Conservation (phyloP, 1,140 invertebrate genomes). For the Ptiloglossa arizonensis region DNA sequence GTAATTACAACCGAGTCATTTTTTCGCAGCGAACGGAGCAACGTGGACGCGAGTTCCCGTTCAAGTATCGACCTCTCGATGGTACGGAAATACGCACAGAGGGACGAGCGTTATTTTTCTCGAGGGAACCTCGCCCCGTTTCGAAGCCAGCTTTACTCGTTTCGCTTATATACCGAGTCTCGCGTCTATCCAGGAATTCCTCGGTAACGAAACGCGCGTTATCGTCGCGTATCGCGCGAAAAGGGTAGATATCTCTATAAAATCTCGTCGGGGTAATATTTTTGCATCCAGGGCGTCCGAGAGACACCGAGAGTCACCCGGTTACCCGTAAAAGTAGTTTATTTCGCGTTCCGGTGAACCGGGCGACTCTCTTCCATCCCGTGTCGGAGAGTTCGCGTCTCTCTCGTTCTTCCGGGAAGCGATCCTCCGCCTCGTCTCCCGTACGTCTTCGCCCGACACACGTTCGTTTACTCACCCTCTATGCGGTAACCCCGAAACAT, state of each 20-base stretch:
- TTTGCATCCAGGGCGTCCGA: conserved; percentile 6
- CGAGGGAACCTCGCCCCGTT: too few relatives aligned
- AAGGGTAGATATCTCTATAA: neutral
- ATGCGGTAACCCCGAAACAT: conserved; percentile 21
- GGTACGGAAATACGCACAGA: too few relatives aligned
- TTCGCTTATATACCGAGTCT: too few relatives aligned
- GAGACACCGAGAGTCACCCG: neutral
- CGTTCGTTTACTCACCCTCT: neutral
- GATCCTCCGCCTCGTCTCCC: neutral
- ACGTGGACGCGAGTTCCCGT: too few relatives aligned
- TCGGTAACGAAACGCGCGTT: too few relatives aligned
- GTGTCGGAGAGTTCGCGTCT: neutral
- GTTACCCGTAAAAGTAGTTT: neutral
- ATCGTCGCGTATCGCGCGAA: too few relatives aligned
- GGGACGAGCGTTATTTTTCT: too few relatives aligned
- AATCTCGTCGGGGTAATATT: neutral
- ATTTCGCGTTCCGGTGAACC: neutral
- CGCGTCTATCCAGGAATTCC: too few relatives aligned
- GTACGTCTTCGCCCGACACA: neutral
- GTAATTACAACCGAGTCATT: neutral
- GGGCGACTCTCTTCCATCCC: neutral
- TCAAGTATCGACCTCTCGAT: too few relatives aligned
- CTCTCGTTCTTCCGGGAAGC: too few relatives aligned
- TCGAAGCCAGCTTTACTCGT: too few relatives aligned
- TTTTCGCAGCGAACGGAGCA: neutral